Evolutionary conservation across 2,113 vertebrate species (phyloP).

Genomic region (Hyaena hyaena): DNA sequence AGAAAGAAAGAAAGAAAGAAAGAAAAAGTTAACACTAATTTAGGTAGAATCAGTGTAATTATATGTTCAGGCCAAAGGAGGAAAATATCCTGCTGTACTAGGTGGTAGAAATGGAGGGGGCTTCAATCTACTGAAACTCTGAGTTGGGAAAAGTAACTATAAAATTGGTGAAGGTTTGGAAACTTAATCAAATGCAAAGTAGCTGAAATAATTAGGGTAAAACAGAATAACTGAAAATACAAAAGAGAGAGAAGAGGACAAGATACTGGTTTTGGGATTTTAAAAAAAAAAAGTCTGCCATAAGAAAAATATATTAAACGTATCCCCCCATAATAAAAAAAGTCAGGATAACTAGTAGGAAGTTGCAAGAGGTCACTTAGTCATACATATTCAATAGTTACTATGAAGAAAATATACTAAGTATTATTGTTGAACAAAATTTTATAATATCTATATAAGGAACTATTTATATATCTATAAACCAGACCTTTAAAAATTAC

Average conservation of each 20-base stretch:
- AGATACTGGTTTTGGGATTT: background rate
- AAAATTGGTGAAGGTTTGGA: background rate
- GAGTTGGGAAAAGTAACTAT: background rate
- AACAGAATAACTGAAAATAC: background rate
- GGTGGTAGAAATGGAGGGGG: background rate
- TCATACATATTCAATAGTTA: background rate
- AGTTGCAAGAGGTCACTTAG: background rate
- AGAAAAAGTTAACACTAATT: background rate
- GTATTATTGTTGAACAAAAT: background rate
- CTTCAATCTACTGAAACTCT: background rate
- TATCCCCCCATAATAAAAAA: background rate
- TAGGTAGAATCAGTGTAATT: background rate
- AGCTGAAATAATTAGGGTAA: background rate
- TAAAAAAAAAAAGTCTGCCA: background rate
- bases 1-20: no score
- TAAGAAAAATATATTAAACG: background rate
- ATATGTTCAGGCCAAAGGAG: background rate
- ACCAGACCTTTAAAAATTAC: conserved; percentile 30
- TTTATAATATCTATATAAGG: background rate
- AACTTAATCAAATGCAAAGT: background rate
- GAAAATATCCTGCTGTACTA: background rate
- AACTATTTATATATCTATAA: background rate
- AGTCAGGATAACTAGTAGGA: background rate
- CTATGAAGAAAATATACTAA: conserved; percentile 8
- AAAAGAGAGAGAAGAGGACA: background rate